phyloP scores from a whole-genome alignment of 2,797 vertebrate genomes.

The Aeoliscus strigatus region DNA sequence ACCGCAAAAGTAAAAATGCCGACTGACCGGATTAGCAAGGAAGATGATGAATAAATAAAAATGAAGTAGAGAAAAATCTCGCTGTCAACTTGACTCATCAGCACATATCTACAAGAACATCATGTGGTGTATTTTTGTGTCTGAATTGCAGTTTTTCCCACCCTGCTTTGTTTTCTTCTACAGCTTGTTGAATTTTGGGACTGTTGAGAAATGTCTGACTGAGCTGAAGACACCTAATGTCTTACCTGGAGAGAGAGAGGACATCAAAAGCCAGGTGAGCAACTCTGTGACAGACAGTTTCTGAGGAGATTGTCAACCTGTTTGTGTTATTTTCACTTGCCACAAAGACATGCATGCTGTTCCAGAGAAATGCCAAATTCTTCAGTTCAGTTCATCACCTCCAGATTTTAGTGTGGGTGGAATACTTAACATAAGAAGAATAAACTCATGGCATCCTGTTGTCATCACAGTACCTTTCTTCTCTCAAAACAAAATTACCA shows the following conservation, averaged over 20 bases:
- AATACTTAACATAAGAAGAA: conserved; percentile 40
- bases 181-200: conserved; percentile 76
- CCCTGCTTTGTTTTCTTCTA: conserved; percentile 30
- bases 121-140: no score
- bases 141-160: neutral
- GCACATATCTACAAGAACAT: no score
- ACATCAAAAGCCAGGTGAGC: conserved; percentile 83
- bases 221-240: conserved; percentile 76
- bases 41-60: no score
- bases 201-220: conserved; percentile 75
- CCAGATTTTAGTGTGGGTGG: conserved; percentile 45
- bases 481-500: conserved; percentile 5
- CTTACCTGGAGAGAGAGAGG: conserved; percentile 66
- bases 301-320: conserved; percentile 17
- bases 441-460: conserved; percentile 20
- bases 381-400: conserved; percentile 33
- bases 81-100: no score
- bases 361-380: conserved; percentile 10
- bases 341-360: conserved; percentile 30
- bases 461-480: conserved; percentile 13
- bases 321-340: conserved; percentile 26
- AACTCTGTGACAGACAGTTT: conserved; percentile 24
- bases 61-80: no score
- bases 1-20: no score
- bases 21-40: no score